Evolutionary conservation across 2,113 vertebrate species (phyloP), one percentile per base, ranked within the genome.

Genomic region (Panthera tigris): DNA sequence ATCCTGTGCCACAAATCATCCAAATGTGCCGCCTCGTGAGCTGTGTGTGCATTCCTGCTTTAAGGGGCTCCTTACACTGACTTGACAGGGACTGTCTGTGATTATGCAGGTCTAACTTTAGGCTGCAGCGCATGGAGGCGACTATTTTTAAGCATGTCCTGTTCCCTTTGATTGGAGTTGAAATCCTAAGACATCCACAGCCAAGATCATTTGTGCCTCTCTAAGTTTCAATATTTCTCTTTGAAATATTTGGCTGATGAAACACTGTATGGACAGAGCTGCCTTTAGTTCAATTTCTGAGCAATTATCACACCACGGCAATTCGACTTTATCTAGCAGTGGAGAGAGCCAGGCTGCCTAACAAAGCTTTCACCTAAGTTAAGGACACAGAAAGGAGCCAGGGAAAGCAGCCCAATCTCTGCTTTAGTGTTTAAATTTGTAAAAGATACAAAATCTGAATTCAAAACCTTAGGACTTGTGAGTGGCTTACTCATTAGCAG

Each of bases 121-220:
- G 78, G 19, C 41, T 89, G 8, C 23, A 73, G 27, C 39, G 9
- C 83, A 41, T 87, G 87, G 19, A 65, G 95, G 55, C 3, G 23
- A 96, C 50, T 57, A 12, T 85, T 97, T 98, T 96, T 95, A 97
- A 96, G 66, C 91, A 95, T 33, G 95, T 16, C 63, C 55, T n/a
- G 15, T 74, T 97, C 68, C 21, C 61, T 94, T 86, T 21, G 4
- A 31, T 79, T 89, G 61, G 94, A 89, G 81, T 92, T 81, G 97
- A 97, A 94, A 97, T 39, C 39, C 82, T 86, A 69, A 90, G 65
- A 74, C 11, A 33, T 97, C 66, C 76, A 96, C 52, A 97, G 50
- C 21, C 55, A 73, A 90, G 94, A 73, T 36, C 69, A 89, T 48
- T 31, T 31, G 23, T 71, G 68, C 68, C 52, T 61, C 63, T 90